Percentiles rank a stretch among this genome's conserved stretches.
phyloP scores from a whole-genome alignment of 2,113 vertebrate genomes.

The Myrmophylax atrothorax region DNA sequence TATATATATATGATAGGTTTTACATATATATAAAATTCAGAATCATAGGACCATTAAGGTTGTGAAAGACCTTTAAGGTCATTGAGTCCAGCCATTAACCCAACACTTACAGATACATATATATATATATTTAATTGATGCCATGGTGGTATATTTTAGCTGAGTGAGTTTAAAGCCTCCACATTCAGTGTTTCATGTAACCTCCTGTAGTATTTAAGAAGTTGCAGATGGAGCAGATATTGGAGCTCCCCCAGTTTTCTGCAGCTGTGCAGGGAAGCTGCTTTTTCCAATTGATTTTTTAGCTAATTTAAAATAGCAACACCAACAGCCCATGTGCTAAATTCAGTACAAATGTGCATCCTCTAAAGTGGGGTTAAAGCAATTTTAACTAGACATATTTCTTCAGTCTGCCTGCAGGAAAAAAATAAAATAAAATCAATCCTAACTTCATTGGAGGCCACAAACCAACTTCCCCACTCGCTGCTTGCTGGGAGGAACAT shows the following conservation, averaged over 20 bases:
- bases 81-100: background rate
- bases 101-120: background rate
- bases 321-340: conserved; percentile 71
- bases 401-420: conserved; percentile 71
- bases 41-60: background rate
- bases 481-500: conserved; percentile 62
- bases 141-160: background rate
- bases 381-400: conserved; percentile 82
- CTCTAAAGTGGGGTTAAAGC: conserved; percentile 82
- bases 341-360: conserved; percentile 71
- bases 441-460: conserved; percentile 88
- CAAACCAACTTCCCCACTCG: conserved; percentile 84
- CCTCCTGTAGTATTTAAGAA: background rate
- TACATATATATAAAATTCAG: background rate
- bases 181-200: background rate
- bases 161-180: background rate
- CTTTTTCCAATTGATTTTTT: conserved; percentile 81
- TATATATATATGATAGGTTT: background rate
- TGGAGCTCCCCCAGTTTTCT: conserved; percentile 64
- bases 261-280: conserved; percentile 65
- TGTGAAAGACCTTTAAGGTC: background rate
- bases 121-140: background rate
- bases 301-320: conserved; percentile 81
- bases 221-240: background rate
- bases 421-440: conserved; percentile 85